Evolutionary conservation across 37 sponge, comb jelly and placozoan genomes (phyloP).

Genomic region (Cliona cf. orientalis): DNA sequence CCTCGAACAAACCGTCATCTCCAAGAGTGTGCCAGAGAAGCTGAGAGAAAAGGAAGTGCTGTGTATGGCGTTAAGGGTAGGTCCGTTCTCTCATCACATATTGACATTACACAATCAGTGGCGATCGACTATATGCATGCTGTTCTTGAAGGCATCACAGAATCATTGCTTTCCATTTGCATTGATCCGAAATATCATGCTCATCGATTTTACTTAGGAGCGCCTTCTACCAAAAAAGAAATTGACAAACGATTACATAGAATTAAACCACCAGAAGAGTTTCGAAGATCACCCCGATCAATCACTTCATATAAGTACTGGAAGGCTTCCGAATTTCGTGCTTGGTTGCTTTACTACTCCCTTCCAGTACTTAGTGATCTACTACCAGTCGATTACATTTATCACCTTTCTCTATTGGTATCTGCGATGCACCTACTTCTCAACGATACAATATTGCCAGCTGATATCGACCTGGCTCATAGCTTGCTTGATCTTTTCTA

Average conservation of each 20-base stretch:
- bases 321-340: constrained; percentile 16
- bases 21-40: neutral
- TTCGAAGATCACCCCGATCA: neutral
- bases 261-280: constrained; percentile 8
- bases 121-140: constrained; percentile 23
- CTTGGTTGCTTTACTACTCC: constrained; percentile 6
- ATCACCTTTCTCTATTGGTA: neutral
- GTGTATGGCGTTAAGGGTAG: constrained; percentile 9
- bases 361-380: neutral
- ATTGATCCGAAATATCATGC: neutral
- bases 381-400: neutral
- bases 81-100: neutral
- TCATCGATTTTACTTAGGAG: neutral
- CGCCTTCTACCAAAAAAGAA: neutral
- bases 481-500: neutral
- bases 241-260: neutral
- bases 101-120: neutral
- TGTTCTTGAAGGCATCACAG: constrained; percentile 6
- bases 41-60: neutral
- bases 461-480: neutral
- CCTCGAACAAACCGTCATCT: neutral
- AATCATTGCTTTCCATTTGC: neutral
- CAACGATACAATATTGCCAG: neutral
- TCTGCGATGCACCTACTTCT: neutral
- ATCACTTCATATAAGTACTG: neutral